Evolutionary conservation across 1,140 invertebrate genomes (phyloP).

Genomic region (Cardiocondyla obscurior): DNA sequence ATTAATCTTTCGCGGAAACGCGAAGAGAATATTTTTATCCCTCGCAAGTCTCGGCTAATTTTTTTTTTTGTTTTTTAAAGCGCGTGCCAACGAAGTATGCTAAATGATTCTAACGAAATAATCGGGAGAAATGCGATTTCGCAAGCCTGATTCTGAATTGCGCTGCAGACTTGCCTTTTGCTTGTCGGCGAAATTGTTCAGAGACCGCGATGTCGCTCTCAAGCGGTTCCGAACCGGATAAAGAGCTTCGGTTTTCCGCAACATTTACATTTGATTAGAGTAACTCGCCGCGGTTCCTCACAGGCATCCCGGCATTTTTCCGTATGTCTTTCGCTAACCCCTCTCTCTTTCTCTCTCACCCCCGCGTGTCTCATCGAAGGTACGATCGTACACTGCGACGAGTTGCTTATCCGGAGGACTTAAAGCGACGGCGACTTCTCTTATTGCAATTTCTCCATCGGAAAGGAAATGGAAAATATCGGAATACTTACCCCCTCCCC

Average conservation of each 20-base stretch:
- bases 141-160: background rate
- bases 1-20: background rate
- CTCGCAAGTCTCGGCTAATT: too few species aligned
- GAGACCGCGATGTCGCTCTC: slow-evolving; percentile 53
- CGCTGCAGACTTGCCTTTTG: slow-evolving; percentile 28
- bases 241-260: slow-evolving; percentile 76
- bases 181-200: slow-evolving; percentile 30
- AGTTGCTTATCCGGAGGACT: slow-evolving; percentile 74
- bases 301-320: slow-evolving; percentile 37
- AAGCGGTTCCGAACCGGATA: slow-evolving; percentile 69
- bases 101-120: background rate
- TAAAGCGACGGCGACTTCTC: slow-evolving; percentile 58
- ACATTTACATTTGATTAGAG: slow-evolving; percentile 80
- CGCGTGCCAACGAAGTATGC: background rate
- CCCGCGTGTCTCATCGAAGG: slow-evolving; percentile 49
- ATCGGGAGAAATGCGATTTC: background rate
- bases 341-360: too few species aligned
- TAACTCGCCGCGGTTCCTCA: slow-evolving; percentile 44
- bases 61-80: too few species aligned
- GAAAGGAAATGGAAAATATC: slow-evolving; percentile 75
- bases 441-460: slow-evolving; percentile 71
- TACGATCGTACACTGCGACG: slow-evolving; percentile 58
- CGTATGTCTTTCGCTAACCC: slow-evolving; percentile 19
- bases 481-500: slow-evolving; percentile 64
- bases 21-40: background rate